Conservation (phyloP, 2,888 invertebrate species). For the Pristionchus japonicus region DNA sequence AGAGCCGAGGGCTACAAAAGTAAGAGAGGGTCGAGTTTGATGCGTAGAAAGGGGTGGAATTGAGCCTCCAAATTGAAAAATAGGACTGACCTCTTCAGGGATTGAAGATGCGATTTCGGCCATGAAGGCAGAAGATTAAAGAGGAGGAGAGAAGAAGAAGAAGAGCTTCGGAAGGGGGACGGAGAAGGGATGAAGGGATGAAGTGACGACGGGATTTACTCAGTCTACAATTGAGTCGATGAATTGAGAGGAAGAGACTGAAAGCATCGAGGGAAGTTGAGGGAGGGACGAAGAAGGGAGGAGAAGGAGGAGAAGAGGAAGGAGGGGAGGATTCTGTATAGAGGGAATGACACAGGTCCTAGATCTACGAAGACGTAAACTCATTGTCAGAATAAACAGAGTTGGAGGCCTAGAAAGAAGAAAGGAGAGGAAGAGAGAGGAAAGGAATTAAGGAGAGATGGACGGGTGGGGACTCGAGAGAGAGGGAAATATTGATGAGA, state of each 20-base stretch:
- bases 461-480: conserved; percentile 11
- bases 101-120: conserved; percentile 41
- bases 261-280: conserved; percentile 26
- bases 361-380: conserved; percentile 40
- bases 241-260: conserved; percentile 42
- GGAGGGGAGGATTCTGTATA: not conserved
- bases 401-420: not conserved
- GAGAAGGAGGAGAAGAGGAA: not conserved
- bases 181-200: not conserved
- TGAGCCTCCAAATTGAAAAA: conserved; percentile 7
- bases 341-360: conserved; percentile 34
- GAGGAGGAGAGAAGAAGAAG: not conserved
- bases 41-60: not conserved
- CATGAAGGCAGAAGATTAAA: conserved; percentile 3
- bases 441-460: conserved; percentile 43
- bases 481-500: conserved; percentile 31
- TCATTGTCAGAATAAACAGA: conserved; percentile 41
- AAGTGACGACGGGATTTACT: conserved; percentile 41
- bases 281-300: not conserved
- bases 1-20: conserved; percentile 1
- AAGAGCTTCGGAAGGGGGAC: not conserved
- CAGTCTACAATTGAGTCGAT: conserved; percentile 40
- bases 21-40: not conserved
- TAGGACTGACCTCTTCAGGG: conserved; percentile 39
- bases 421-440: conserved; percentile 8